Evolutionary conservation across 2,797 vertebrate genomes (phyloP).

Genomic region (Falco concolor): DNA sequence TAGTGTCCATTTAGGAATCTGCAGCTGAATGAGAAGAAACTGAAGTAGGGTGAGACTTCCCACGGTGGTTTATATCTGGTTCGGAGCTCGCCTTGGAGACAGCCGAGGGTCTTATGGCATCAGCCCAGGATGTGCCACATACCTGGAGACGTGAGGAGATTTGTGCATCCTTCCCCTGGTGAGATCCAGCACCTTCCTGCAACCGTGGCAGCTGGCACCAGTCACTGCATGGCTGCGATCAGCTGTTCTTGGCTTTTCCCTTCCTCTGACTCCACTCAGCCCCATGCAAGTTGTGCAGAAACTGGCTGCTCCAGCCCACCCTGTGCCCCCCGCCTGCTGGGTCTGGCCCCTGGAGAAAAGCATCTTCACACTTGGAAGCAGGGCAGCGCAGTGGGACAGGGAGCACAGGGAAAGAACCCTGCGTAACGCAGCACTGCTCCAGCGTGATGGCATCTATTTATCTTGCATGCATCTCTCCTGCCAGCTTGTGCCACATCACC

Average conservation of each 20-base stretch:
- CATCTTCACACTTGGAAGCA: fast-evolving
- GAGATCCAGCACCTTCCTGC: neutral
- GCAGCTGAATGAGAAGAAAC: neutral
- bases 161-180: neutral
- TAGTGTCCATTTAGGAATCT: neutral
- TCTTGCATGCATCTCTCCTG: neutral
- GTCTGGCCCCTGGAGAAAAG: fast-evolving
- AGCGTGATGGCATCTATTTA: neutral
- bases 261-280: neutral
- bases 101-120: fast-evolving
- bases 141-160: neutral
- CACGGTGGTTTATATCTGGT: neutral
- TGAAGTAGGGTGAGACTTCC: neutral
- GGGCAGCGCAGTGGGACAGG: neutral
- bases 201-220: fast-evolving
- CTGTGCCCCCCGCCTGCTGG: fast-evolving
- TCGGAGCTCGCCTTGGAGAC: neutral
- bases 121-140: fast-evolving
- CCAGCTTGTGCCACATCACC: fast-evolving
- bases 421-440: fast-evolving
- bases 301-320: neutral
- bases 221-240: fast-evolving
- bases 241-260: neutral
- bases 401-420: neutral
- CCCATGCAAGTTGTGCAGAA: fast-evolving